Percentiles rank a stretch among this genome's conserved stretches.
phyloP scores from a whole-genome alignment of 2,113 vertebrate species.

The Acrocephalus kingi region DNA sequence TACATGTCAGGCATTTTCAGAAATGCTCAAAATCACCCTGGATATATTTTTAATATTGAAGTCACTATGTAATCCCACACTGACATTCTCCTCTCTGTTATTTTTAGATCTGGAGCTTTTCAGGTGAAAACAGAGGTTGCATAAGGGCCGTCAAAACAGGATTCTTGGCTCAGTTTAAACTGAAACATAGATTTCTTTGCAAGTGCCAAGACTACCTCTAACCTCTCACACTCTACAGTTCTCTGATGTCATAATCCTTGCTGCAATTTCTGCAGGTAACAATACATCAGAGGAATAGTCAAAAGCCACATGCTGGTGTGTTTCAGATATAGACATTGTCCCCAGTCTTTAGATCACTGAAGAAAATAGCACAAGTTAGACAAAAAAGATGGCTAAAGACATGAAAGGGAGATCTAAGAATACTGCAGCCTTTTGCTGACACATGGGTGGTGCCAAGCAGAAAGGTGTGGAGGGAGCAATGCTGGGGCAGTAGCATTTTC shows the following conservation, averaged over 20 bases:
- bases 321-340: neutral
- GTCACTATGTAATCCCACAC: neutral
- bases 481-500: accelerated
- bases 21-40: neutral
- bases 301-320: neutral
- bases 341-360: neutral
- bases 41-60: neutral
- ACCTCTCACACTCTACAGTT: neutral
- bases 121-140: neutral
- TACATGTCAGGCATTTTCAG: neutral
- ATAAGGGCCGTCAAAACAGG: neutral
- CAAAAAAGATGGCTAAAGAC: neutral
- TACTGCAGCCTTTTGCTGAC: neutral
- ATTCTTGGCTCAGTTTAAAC: neutral
- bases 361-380: neutral
- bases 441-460: neutral
- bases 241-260: neutral
- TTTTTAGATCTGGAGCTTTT: constrained; percentile 5
- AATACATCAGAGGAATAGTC: neutral
- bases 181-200: neutral
- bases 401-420: neutral
- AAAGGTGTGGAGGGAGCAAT: neutral
- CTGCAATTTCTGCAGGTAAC: neutral
- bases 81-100: neutral
- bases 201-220: neutral